phyloP scores from a whole-genome alignment of 2,888 invertebrate genomes.

The Scaptomyza polygonia region DNA sequence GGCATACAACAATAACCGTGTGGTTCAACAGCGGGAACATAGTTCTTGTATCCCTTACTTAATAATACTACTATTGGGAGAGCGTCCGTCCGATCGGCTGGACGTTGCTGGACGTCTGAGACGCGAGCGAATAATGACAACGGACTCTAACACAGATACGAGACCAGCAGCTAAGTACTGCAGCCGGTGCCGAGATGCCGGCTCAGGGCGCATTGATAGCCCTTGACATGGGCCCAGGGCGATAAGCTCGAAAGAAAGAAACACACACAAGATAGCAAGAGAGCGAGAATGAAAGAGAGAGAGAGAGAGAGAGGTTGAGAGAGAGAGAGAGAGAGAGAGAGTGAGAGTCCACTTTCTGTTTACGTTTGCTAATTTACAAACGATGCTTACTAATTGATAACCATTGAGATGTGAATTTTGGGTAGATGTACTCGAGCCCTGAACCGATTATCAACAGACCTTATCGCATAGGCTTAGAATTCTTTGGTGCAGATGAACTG shows the following conservation, averaged over 20 bases:
- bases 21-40: constrained; percentile 68
- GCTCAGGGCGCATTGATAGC: constrained; percentile 67
- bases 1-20: constrained; percentile 60
- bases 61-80: constrained; percentile 37
- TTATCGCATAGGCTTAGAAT: constrained; percentile 12
- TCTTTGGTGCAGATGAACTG: constrained; percentile 1
- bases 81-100: constrained; percentile 51
- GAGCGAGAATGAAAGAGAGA: background rate
- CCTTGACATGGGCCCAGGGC: constrained; percentile 64
- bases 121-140: constrained; percentile 35
- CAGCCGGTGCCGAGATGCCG: constrained; percentile 18
- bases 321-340: background rate
- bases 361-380: constrained; percentile 67
- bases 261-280: background rate
- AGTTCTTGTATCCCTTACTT: background rate
- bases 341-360: constrained; percentile 26
- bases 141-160: constrained; percentile 17
- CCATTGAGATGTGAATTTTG: constrained; percentile 7
- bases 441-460: background rate
- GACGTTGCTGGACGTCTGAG: constrained; percentile 64
- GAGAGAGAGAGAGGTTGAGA: background rate
- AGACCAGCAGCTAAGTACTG: constrained; percentile 14
- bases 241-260: constrained; percentile 26
- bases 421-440: background rate
- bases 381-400: constrained; percentile 67